Base-by-base conservation (phyloP, 1,140 invertebrate species). In the Venustaconcha ellipsiformis region DNA sequence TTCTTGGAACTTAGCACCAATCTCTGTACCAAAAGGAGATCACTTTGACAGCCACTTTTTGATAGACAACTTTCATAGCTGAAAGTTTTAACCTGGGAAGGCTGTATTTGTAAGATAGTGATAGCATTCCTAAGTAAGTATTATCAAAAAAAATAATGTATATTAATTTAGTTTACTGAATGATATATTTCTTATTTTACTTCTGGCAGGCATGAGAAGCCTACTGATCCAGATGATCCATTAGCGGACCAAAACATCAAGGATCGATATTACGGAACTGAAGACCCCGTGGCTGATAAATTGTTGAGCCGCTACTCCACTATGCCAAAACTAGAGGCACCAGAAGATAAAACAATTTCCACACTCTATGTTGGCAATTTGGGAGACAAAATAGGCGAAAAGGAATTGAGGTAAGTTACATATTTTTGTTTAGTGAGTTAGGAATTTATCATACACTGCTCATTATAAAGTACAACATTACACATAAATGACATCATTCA, bases 241-340 rank as follows among this genome's bases (percentile, higher is more conserved):
- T 90, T 99, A 5, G 96, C 97, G 18, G 97, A 99, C 91, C 99
- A 99, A 88, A 99, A 99, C 88, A 99, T 99, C 72, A 98, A 98
- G 88, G 99, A 99, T 91, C 90, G 94, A 80, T 99, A 99, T 87
- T 99, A 99, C 91, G 99, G 99, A 63, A 94, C 96, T 0, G 99
- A 99, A 91, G 99, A 99, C 92, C 99, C 98, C 2, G 98, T 99
- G 8, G 99, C 99, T 64, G 97, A 99, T 83, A 99, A 99, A 89
- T 91, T 99, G 30, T 94, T 99, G 91, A 94, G 96, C 75, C 91
- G 97, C 96, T 59, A 96, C 66, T 86, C 95, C 17, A 95, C 95
- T 3, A 95, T 99, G 94, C 98, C 98, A 0, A 96, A 96, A 68
- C 89, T 99, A 15, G 96, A 97, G 67, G 94, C 97, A 1, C 98